These are phyloP conservation scores for Tetramorium parvispinum DNA, from an alignment of 1,140 invertebrate genomes.

Conservation along the genomic window DNA sequence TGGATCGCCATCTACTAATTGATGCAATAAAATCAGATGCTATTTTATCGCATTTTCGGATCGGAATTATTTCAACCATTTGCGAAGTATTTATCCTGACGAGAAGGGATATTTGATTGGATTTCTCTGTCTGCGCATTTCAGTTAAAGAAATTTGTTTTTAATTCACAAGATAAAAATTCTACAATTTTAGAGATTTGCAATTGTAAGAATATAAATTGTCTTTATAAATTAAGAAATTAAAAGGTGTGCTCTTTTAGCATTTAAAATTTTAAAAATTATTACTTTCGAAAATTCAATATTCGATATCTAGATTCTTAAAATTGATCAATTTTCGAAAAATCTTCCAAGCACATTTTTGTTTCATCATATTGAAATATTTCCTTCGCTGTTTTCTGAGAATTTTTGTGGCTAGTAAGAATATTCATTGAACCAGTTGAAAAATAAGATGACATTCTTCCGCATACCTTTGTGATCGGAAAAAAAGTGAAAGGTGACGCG, in stretches of 20 bases:
- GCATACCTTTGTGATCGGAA: neutral
- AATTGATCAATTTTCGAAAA: neutral
- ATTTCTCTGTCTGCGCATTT: neutral
- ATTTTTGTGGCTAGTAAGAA: neutral
- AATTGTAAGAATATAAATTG: neutral
- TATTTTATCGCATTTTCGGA: slow-evolving; percentile 16
- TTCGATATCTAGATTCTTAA: no score
- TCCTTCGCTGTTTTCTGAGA: neutral
- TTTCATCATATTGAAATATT: neutral
- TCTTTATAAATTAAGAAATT: neutral
- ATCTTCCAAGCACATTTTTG: neutral
- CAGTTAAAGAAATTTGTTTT: neutral
- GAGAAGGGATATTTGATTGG: neutral
- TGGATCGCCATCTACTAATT: slow-evolving; percentile 66
- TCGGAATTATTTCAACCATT: slow-evolving; percentile 5
- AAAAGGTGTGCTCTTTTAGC: neutral
- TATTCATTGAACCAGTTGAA: neutral
- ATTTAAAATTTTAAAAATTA: neutral
- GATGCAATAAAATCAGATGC: slow-evolving; percentile 64
- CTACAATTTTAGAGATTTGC: neutral
- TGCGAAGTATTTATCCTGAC: neutral
- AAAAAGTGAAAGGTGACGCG: slow-evolving; percentile 6
- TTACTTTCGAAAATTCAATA: neutral
- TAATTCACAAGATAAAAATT: neutral
- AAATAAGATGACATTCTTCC: slow-evolving; percentile 27